Percentiles rank a stretch among this genome's conserved stretches.
These are phyloP conservation scores for Eledone cirrhosa DNA, from an alignment of 2,888 invertebrate species.

Conservation along the genomic window DNA sequence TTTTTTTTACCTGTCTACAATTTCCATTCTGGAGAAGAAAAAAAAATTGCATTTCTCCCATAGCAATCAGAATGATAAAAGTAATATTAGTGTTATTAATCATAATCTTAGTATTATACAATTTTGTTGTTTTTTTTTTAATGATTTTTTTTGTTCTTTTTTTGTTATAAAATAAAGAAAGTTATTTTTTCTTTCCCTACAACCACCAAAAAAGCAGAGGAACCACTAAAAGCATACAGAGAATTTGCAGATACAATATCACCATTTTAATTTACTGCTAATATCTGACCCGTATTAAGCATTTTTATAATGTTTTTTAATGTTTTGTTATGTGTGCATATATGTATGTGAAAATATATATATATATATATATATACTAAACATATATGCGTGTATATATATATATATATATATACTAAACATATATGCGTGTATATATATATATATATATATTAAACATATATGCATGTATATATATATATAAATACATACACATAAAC, in stretches of 20 bases:
- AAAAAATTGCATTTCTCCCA: background rate
- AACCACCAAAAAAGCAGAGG: constrained; percentile 17
- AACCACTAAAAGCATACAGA: constrained; percentile 19
- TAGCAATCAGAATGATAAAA: too few relatives aligned
- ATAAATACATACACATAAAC: too few relatives aligned
- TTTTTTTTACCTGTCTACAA: background rate
- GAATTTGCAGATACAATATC: constrained; percentile 25
- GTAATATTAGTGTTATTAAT: too few relatives aligned
- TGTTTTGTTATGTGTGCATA: too few relatives aligned
- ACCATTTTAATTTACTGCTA: constrained; percentile 23
- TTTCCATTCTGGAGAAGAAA: background rate
- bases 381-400: too few relatives aligned
- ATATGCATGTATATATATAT: too few relatives aligned
- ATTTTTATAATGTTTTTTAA: background rate
- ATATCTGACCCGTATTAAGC: constrained; percentile 27
- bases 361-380: too few relatives aligned
- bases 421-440: too few relatives aligned
- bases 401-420: too few relatives aligned
- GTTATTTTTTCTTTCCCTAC: constrained; percentile 16
- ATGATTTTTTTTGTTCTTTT: background rate
- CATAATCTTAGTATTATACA: background rate
- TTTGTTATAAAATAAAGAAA: constrained; percentile 21
- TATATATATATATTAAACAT: too few relatives aligned
- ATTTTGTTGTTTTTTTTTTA: background rate
- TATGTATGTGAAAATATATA: too few relatives aligned